These are phyloP conservation scores for Parthenolecanium corni DNA, from an alignment of 2,888 invertebrate species.

Conservation along the genomic window DNA sequence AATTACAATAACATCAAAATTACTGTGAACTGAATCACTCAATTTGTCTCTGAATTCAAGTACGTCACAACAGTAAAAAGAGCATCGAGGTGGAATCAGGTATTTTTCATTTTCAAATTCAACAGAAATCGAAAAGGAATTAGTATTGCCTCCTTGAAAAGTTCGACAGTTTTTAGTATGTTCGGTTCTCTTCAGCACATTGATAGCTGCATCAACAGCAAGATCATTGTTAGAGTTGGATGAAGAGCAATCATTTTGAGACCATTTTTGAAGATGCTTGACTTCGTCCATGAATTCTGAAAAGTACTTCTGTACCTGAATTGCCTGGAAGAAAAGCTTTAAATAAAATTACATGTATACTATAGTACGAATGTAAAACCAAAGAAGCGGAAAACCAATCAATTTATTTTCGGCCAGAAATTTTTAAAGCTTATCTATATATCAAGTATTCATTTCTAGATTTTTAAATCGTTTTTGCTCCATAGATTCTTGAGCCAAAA, in stretches of 20 bases:
- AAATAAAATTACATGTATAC: not conserved
- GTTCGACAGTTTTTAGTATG: not conserved
- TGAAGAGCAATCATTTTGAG: not conserved
- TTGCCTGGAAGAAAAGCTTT: not conserved
- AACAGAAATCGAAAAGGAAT: not conserved
- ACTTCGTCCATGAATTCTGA: not conserved
- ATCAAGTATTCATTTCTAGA: no score
- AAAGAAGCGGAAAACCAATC: no score
- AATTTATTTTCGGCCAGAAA: no score
- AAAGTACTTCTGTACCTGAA: not conserved
- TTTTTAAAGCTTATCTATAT: no score
- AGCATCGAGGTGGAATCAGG: constrained; percentile 54
- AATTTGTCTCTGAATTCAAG: constrained; percentile 41
- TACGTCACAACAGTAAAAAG: constrained; percentile 57
- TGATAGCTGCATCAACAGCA: not conserved
- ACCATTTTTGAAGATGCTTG: not conserved
- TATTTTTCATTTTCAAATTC: constrained; percentile 36
- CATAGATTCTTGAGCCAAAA: no score
- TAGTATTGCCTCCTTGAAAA: constrained; percentile 1
- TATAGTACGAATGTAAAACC: not conserved
- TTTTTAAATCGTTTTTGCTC: no score
- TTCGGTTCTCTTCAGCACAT: not conserved
- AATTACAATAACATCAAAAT: constrained; percentile 69
- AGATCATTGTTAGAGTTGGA: not conserved
- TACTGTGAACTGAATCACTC: constrained; percentile 41